Conservation (phyloP, 2,888 invertebrate genomes). For the Nymphalis polychloros region DNA sequence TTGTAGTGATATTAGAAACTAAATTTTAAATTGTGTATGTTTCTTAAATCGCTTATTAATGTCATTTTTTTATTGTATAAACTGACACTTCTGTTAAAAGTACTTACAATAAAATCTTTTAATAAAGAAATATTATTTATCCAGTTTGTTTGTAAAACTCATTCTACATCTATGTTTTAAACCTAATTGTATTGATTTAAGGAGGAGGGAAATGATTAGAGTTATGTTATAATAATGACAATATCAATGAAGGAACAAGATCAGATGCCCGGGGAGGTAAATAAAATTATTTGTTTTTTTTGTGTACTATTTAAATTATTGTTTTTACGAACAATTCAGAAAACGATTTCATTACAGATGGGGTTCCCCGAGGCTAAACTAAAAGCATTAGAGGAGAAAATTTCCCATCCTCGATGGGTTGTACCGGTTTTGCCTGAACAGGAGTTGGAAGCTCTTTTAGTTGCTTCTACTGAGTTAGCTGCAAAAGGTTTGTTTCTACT, state of each 20-base stretch:
- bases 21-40: neutral
- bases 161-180: constrained; percentile 5
- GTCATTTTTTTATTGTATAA: neutral
- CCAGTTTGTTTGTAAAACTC: neutral
- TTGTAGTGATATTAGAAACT: constrained; percentile 4
- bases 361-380: constrained; percentile 93
- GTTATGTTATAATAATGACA: constrained; percentile 75
- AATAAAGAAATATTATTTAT: neutral
- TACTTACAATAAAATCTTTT: constrained; percentile 25
- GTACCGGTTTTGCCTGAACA: constrained; percentile 98
- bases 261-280: constrained; percentile 76
- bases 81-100: constrained; percentile 5
- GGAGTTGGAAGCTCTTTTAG: constrained; percentile 94
- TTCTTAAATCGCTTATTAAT: neutral
- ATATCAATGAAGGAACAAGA: constrained; percentile 81
- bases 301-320: neutral
- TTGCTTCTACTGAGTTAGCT: constrained; percentile 93
- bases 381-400: constrained; percentile 95
- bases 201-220: constrained; percentile 65
- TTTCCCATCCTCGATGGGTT: constrained; percentile 97
- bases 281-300: constrained; percentile 20
- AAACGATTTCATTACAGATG: constrained; percentile 53
- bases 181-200: constrained; percentile 27
- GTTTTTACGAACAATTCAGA: neutral
- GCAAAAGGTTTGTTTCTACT: constrained; percentile 84